A percentile compares a stretch with the other conserved stretches of the same genome.
Evolutionary conservation across 2,113 vertebrate genomes (phyloP).

Genomic region (Grantiella picta): DNA sequence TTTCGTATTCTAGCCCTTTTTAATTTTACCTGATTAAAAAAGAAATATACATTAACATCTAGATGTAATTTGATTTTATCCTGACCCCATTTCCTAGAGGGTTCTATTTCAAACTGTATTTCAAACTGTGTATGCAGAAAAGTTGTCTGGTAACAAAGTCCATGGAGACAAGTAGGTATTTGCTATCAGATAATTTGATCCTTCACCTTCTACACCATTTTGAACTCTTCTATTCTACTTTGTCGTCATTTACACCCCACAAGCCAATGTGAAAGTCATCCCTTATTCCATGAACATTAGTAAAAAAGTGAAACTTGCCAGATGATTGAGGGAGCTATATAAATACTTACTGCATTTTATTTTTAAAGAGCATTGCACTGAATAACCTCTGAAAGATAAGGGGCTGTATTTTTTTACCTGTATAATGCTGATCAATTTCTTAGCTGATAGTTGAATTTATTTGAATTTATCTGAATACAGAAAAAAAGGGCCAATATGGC

Average conservation of each 20-base stretch:
- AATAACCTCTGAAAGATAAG: background rate
- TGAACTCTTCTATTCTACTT: background rate
- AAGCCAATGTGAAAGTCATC: background rate
- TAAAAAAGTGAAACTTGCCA: background rate
- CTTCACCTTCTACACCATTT: background rate
- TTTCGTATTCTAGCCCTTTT: background rate
- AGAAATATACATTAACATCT: background rate
- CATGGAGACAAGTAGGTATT: background rate
- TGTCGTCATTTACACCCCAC: background rate
- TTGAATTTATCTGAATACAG: background rate
- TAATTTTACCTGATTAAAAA: background rate
- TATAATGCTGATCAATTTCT: background rate
- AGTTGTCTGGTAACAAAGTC: background rate
- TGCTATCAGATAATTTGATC: background rate
- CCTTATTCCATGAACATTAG: background rate
- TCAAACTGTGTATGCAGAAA: background rate
- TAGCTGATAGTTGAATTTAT: background rate
- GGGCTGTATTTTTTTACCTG: background rate
- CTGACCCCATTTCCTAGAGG: background rate
- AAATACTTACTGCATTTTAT: background rate
- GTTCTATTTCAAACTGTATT: slow-evolving; percentile 10
- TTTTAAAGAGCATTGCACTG: background rate
- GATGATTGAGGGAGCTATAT: background rate
- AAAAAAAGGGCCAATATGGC: background rate
- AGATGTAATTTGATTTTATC: background rate